These are phyloP conservation scores for Acrobasis suavella DNA, from an alignment of 2,888 invertebrate species.

Conservation along the genomic window DNA sequence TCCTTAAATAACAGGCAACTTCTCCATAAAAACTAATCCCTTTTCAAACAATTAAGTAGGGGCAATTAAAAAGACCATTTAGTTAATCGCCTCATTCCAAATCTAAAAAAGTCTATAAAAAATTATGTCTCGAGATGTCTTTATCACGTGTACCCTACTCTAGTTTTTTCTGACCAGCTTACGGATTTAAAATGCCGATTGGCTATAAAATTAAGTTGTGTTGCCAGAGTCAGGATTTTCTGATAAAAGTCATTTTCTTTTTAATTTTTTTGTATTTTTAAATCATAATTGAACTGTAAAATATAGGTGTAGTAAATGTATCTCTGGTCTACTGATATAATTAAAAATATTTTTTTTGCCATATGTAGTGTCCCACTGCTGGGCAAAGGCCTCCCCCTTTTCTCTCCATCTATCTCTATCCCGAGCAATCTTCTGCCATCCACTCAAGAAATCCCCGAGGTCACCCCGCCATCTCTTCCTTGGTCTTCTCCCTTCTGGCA, in stretches of 20 bases:
- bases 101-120: conserved; percentile 53
- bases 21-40: conserved; percentile 45
- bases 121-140: conserved; percentile 44
- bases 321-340: too few species aligned
- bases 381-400: too few species aligned
- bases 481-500: too few species aligned
- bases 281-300: too few species aligned
- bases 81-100: conserved; percentile 52
- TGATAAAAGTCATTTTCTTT: not conserved
- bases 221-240: conserved; percentile 24
- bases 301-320: too few species aligned
- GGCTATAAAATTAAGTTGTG: conserved; percentile 29
- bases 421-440: too few species aligned
- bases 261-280: too few species aligned
- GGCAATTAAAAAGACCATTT: conserved; percentile 64
- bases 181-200: conserved; percentile 33
- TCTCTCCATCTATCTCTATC: too few species aligned
- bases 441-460: too few species aligned
- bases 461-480: too few species aligned
- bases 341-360: too few species aligned
- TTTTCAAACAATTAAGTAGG: conserved; percentile 57
- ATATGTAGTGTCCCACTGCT: too few species aligned
- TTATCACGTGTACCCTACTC: conserved; percentile 41
- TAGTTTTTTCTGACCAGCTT: conserved; percentile 44
- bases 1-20: conserved; percentile 30